Evolutionary conservation across 2,888 invertebrate species (phyloP).

Genomic region (Mechanitis mazaeus): DNA sequence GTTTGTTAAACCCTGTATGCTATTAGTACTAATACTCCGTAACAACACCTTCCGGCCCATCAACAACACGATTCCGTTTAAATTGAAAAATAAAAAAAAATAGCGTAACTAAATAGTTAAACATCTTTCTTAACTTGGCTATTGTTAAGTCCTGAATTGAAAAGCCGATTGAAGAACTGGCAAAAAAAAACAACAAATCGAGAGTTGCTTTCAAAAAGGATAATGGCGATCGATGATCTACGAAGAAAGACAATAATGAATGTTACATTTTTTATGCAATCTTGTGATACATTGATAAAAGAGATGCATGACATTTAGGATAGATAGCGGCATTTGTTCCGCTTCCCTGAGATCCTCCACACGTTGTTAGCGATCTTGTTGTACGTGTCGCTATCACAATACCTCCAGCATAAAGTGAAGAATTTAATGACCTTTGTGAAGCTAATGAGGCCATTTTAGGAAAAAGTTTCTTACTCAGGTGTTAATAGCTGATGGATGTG

Average conservation of each 20-base stretch:
- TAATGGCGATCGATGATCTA: slow-evolving; percentile 75
- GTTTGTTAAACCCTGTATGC: slow-evolving; percentile 40
- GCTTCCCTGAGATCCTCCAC: slow-evolving; percentile 72
- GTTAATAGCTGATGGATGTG: slow-evolving; percentile 50
- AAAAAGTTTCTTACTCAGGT: slow-evolving; percentile 47
- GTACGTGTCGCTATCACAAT: slow-evolving; percentile 65
- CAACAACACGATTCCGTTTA: slow-evolving; percentile 68
- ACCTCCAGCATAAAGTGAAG: slow-evolving; percentile 46
- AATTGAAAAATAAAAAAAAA: slow-evolving; percentile 74
- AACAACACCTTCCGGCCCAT: slow-evolving; percentile 75
- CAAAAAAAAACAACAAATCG: slow-evolving; percentile 72
- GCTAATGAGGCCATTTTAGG: slow-evolving; percentile 71
- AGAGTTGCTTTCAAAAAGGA: slow-evolving; percentile 75
- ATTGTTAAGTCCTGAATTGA: slow-evolving; percentile 70
- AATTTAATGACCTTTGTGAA: slow-evolving; percentile 66
- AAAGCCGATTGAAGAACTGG: slow-evolving; percentile 66
- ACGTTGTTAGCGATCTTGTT: slow-evolving; percentile 71
- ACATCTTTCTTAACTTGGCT: slow-evolving; percentile 73
- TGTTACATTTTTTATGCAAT: slow-evolving; percentile 60
- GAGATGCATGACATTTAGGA: slow-evolving; percentile 60
- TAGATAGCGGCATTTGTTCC: slow-evolving; percentile 66
- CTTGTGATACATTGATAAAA: slow-evolving; percentile 58
- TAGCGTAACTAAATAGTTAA: slow-evolving; percentile 75
- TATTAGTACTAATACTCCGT: slow-evolving; percentile 69
- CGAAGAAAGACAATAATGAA: slow-evolving; percentile 74